Evolutionary conservation across 2,797 vertebrate genomes (phyloP).

Genomic region (Myoxocephalus aenaeus): DNA sequence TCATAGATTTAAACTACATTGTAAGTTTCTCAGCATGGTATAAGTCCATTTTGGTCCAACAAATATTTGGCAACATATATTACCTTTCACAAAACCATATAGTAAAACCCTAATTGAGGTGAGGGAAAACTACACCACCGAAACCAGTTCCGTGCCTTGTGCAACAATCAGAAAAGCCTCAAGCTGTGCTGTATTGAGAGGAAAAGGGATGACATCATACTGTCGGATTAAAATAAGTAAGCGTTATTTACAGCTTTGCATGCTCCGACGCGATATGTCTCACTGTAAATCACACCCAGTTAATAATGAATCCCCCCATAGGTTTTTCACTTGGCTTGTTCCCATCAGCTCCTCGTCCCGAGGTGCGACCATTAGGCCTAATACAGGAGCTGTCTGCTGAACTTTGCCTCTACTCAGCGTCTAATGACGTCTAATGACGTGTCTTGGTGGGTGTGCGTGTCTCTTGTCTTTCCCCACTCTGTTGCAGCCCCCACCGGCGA

Average conservation of each 20-base stretch:
- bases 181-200: neutral
- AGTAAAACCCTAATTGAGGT: conserved; percentile 3
- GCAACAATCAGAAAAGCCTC: conserved; percentile 19
- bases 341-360: conserved; percentile 48
- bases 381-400: conserved; percentile 59
- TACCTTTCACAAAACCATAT: conserved; percentile 4
- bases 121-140: neutral
- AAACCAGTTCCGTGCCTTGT: neutral
- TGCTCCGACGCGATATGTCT: conserved; percentile 33
- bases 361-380: conserved; percentile 56
- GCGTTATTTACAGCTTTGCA: conserved; percentile 43
- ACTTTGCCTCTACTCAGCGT: conserved; percentile 69
- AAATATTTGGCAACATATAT: conserved; percentile 9
- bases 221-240: conserved; percentile 13
- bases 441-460: conserved; percentile 46
- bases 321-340: conserved; percentile 16
- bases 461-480: conserved; percentile 54
- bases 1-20: neutral
- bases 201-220: conserved; percentile 13
- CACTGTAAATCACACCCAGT: conserved; percentile 33
- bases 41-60: neutral
- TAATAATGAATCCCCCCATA: conserved; percentile 26
- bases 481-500: conserved; percentile 22
- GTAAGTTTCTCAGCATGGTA: neutral
- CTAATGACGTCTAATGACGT: conserved; percentile 73